Percentiles rank a stretch among this genome's conserved stretches.
phyloP scores from a whole-genome alignment of 2,797 vertebrate genomes.

The Knipowitschia caucasica region DNA sequence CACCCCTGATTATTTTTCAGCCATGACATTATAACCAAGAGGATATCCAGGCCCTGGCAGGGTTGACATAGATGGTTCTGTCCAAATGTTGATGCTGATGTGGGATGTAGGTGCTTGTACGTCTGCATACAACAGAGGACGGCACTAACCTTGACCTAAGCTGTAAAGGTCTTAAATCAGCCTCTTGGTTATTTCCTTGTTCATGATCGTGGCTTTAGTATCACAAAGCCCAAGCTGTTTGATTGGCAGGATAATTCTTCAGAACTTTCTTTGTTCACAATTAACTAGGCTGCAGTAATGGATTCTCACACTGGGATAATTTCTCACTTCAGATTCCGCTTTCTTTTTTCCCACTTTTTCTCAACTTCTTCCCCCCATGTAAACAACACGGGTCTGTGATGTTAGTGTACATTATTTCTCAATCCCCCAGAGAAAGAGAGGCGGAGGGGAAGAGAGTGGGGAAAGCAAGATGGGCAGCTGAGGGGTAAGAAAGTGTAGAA shows the following conservation, averaged over 20 bases:
- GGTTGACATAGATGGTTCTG: too few species aligned
- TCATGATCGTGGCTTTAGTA: conserved; percentile 49
- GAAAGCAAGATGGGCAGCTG: conserved; percentile 38
- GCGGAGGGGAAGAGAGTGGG: conserved; percentile 15
- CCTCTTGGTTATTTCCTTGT: conserved; percentile 61
- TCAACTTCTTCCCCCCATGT: conserved; percentile 15
- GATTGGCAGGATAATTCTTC: conserved; percentile 69
- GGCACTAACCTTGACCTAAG: too few species aligned
- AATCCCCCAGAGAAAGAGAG: conserved; percentile 27
- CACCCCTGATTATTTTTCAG: too few species aligned
- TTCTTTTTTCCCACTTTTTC: not conserved
- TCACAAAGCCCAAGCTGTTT: conserved; percentile 55
- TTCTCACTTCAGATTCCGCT: conserved; percentile 13
- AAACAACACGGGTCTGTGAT: conserved; percentile 57
- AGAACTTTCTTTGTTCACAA: conserved; percentile 60
- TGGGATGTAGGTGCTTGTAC: too few species aligned
- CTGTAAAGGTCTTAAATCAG: too few species aligned
- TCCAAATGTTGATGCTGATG: too few species aligned
- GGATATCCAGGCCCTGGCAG: too few species aligned
- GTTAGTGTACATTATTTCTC: conserved; percentile 63
- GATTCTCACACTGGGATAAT: conserved; percentile 50
- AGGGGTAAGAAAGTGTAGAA: conserved; percentile 28
- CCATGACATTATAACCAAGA: too few species aligned
- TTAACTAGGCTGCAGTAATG: conserved; percentile 51
- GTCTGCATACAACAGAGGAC: too few species aligned